Conservation (phyloP, 2,113 vertebrate genomes). For the Microcebus ravelobensis region DNA sequence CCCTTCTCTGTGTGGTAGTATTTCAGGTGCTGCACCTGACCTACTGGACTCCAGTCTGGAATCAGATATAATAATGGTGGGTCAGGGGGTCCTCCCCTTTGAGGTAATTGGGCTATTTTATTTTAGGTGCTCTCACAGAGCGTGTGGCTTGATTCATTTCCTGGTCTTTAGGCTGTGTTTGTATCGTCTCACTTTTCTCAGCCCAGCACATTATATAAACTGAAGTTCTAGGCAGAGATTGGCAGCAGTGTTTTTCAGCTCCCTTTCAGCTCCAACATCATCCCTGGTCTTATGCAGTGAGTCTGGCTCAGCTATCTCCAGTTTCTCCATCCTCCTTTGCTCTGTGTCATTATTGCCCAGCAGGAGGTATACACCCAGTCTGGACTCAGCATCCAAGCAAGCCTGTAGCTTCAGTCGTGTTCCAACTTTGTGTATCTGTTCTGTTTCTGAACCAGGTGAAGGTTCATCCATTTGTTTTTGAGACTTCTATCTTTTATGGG, state of each 20-base stretch:
- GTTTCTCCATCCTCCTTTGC: not conserved
- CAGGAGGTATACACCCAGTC: not conserved
- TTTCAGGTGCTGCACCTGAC: not conserved
- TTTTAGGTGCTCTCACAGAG: not conserved
- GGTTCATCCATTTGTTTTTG: not conserved
- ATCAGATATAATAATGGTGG: not conserved
- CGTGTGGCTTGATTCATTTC: not conserved
- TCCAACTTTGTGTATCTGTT: not conserved
- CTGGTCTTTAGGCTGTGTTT: not conserved
- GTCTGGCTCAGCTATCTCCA: not conserved
- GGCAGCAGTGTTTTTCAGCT: not conserved
- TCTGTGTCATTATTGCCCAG: not conserved
- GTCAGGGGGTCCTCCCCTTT: not conserved
- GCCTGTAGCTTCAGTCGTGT: not conserved
- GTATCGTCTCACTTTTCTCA: not conserved
- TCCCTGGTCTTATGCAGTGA: not conserved
- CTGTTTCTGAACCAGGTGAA: not conserved
- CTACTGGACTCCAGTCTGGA: not conserved
- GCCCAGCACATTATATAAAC: not conserved
- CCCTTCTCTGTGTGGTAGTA: not conserved
- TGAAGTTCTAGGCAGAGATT: not conserved
- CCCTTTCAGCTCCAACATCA: not conserved
- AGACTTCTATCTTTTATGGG: not conserved
- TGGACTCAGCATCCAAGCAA: not conserved
- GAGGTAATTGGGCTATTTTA: conserved; percentile 5